phyloP scores from a whole-genome alignment of 2,797 vertebrate species.

The Sphaeramia orbicularis region DNA sequence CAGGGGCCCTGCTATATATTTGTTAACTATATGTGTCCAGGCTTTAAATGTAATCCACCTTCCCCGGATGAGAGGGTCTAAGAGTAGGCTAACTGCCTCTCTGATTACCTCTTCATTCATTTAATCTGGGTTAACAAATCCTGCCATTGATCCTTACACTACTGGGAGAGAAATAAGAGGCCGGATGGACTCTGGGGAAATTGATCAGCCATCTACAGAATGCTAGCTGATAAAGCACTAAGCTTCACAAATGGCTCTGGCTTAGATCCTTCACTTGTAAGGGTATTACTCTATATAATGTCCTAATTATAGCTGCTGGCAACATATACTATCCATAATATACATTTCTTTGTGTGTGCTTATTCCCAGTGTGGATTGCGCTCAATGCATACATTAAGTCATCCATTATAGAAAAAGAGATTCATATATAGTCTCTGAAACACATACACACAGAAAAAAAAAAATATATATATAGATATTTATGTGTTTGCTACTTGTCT shows the following conservation, averaged over 20 bases:
- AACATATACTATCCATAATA: neutral
- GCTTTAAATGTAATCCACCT: slow-evolving; percentile 44
- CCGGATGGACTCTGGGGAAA: slow-evolving; percentile 45
- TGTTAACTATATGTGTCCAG: neutral
- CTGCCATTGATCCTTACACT: slow-evolving; percentile 53
- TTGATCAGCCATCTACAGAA: slow-evolving; percentile 36
- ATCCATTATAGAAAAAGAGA: neutral
- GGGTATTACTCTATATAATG: slow-evolving; percentile 21
- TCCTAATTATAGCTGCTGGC: slow-evolving; percentile 49
- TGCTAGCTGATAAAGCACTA: slow-evolving; percentile 40
- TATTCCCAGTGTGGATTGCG: neutral
- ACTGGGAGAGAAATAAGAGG: slow-evolving; percentile 24
- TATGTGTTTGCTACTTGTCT: slow-evolving; percentile 45
- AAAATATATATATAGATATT: slow-evolving; percentile 18
- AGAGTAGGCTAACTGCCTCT: slow-evolving; percentile 40
- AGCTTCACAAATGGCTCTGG: slow-evolving; percentile 35
- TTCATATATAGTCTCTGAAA: neutral
- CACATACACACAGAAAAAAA: neutral
- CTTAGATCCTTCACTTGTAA: slow-evolving; percentile 34
- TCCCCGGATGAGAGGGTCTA: slow-evolving; percentile 12
- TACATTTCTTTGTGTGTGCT: slow-evolving; percentile 11
- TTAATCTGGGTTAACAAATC: slow-evolving; percentile 65
- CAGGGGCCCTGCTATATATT: slow-evolving; percentile 7
- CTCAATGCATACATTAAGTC: neutral
- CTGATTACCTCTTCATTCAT: slow-evolving; percentile 57